Base-by-base conservation (phyloP, 2,113 vertebrate genomes). In the Hypocryptadius cinnamomeus region DNA sequence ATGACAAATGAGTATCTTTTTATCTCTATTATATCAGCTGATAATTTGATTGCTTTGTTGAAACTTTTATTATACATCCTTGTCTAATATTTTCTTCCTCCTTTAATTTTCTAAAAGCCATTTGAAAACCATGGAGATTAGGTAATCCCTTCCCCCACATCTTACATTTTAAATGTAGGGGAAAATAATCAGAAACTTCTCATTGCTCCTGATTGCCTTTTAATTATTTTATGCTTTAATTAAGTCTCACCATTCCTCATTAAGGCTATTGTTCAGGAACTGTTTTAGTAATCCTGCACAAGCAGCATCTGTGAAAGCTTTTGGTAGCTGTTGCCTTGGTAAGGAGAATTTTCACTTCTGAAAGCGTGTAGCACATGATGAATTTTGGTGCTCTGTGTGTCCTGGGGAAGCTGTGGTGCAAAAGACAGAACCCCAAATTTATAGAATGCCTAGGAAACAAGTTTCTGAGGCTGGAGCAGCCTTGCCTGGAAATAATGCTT, bases 181-280 rank as follows among this genome's bases (percentile, higher is more conserved):
- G 60, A 13, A 87, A 87, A 91, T 44, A 42, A 78, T 74, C 54
- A 82, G 92, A 74, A 91, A 80, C 53, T 83, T 73, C 37, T 91
- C 86, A 84, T 77, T 92, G 77, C 51, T 77, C 76, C 95, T 93
- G 85, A 95, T 87, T 95, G 90, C 89, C 87, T 95, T 89, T 91
- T 96, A 96, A 94, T 94, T 94, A 92, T 86, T 95, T 79, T 76
- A 61, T 5, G 9, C 59, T 93, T 95, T 95, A 94, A 95, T 96
- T 95, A 96, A 95, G 77, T 89, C 69, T 95, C 65, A 79, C 92
- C 39, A 77, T 94, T 94, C 44, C 79, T 84, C 60, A 39, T 94
- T 93, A 85, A 94, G 83, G 30, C 30, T 61, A 71, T 91, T 79
- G 92, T 91, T 92, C 72, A 84, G 87, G 59, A 91, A 85, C 40